Evolutionary conservation across 1,140 invertebrate genomes (phyloP), one percentile per base, ranked within the genome.

Genomic region (Zaprionus gabonicus): DNA sequence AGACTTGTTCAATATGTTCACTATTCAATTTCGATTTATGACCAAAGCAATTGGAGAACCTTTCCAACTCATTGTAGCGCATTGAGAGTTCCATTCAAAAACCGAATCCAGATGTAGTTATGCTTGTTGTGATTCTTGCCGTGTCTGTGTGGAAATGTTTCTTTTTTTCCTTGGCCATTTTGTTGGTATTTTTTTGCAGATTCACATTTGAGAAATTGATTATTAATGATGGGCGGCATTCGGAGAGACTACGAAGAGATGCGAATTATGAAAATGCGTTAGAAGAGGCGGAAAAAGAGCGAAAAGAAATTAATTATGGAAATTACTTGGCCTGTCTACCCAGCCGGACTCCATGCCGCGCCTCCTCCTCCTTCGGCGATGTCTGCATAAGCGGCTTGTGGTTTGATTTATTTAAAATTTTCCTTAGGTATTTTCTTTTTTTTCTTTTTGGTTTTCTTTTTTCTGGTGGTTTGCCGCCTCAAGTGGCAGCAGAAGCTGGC

Each of bases 261-360:
- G 70, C n/a, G 60, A 81, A 81, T 78, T 78, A 81, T 82, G 74
- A 76, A 81, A 81, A 78, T 76, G 76, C 57, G 72, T 63, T 74
- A 63, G 81, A 80, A 78, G 55, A 62, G 67, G 56, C 53, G 71
- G 57, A 84, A 80, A 80, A 80, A 76, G 60, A 75, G 75, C 64
- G 81, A 78, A 75, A 71, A 79, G 84, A 91, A 92, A 92, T 92
- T 92, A 92, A 92, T 92, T 92, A 92, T 92, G 87, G 83, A 92
- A 92, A 92, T 92, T 91, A 88, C 81, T 91, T 79, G 80, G 77
- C 27, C 72, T 44, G 76, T 82, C 79, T 75, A 55, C 60, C 25
- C 34, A 46, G 28, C 36, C 12, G 38, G 20, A 10, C 25, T 23
- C 41, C 41, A 9, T n/a, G 7, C 41, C n/a, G 1, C 7, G n/a